Evolutionary conservation across 2,113 vertebrate genomes (phyloP), one percentile per base, ranked within the genome.

Genomic region (Ophiodon elongatus): DNA sequence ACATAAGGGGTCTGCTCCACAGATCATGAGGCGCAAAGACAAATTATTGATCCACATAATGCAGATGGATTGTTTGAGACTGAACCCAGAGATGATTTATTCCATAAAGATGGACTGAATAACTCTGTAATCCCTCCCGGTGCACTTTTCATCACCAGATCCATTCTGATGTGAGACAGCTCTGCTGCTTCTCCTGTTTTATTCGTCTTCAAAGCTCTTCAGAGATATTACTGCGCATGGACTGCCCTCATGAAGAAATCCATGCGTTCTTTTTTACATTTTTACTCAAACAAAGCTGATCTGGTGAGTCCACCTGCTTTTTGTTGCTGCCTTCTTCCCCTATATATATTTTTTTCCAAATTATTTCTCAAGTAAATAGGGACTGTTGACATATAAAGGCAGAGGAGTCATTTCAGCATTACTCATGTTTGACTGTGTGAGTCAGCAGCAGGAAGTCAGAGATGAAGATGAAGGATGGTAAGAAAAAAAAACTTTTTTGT

Each of bases 1-100:
- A 14, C 25, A 64, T 2, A 4, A n/a, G 13, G 4, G 39, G 50
- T 64, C 59, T 52, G 73, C 62, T 79, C 63, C 82, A 74, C 67
- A 60, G 60, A 85, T 85, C 63, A 81, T 1, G 33, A 85, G 73
- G 73, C 67, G 43, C 56, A 25, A 54, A 83, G 79, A 76, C 70
- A 77, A 76, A 90, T 80, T 79, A 82, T 73, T 66, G 76, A 83
- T 82, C 83, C 67, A 39, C 47, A 21, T n/a, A 65, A 68, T 59
- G 56, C 9, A 56, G 50, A 75, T 19, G 23, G 19, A 66, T 69
- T 70, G 56, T 74, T 60, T 66, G 45, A 86, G 66, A 68, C 79
- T 56, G 27, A 63, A 82, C 50, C 68, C 31, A 27, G 57, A 47
- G 81, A 70, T 79, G 81, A 91, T 76, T 68, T 88, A 83, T 67